phyloP scores from a whole-genome alignment of 1,140 invertebrate species.

The Cydia fagiglandana region DNA sequence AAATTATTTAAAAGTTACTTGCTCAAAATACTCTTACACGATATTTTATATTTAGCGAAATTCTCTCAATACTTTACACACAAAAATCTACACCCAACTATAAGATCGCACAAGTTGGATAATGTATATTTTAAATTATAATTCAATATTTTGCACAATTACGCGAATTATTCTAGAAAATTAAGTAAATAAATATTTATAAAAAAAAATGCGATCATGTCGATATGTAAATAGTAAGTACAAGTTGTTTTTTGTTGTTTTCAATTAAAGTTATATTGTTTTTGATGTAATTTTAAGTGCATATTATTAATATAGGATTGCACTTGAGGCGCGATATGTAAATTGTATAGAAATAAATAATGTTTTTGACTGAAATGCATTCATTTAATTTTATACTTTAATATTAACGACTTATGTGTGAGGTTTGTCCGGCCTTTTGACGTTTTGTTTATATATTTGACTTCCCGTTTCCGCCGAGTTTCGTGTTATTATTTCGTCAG shows the following conservation, averaged over 20 bases:
- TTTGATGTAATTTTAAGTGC: slow-evolving; percentile 50
- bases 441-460: no score
- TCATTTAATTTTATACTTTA: slow-evolving; percentile 12
- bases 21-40: slow-evolving; percentile 28
- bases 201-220: slow-evolving; percentile 27
- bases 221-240: slow-evolving; percentile 34
- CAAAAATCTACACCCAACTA: slow-evolving; percentile 11
- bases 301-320: slow-evolving; percentile 59
- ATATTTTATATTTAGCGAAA: slow-evolving; percentile 14
- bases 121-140: slow-evolving; percentile 19
- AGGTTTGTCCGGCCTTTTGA: no score
- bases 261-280: slow-evolving; percentile 61
- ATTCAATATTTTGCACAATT: slow-evolving; percentile 28
- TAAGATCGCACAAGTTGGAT: slow-evolving; percentile 16
- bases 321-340: slow-evolving; percentile 67
- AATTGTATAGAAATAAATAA: slow-evolving; percentile 75
- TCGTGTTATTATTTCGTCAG: no score
- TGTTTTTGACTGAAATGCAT: slow-evolving; percentile 54
- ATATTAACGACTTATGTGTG: not conserved
- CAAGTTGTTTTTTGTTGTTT: slow-evolving; percentile 48
- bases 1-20: slow-evolving; percentile 23
- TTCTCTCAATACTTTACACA: slow-evolving; percentile 11
- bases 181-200: slow-evolving; percentile 30
- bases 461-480: no score
- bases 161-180: slow-evolving; percentile 24